Evolutionary conservation across 2,113 vertebrate genomes (phyloP), one percentile per base, ranked within the genome.

Genomic region (Cygnus atratus): DNA sequence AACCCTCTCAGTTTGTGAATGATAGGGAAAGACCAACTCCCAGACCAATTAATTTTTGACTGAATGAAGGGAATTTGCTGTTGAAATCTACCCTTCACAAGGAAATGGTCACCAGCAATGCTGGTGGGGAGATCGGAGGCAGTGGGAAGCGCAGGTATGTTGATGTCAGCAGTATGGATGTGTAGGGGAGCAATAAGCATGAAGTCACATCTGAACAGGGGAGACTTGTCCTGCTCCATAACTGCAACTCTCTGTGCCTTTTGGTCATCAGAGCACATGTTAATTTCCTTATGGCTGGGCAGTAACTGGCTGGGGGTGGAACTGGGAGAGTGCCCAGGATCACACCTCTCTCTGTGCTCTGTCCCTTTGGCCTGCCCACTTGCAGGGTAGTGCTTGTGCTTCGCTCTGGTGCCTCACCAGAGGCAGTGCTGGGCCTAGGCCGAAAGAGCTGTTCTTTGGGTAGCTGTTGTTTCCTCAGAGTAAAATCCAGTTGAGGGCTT

Each of bases 161-260:
- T 10, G 17, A 26, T 29, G 8, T 26, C 28, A 28, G 59, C 39
- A n/a, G 25, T 46, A 33, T 15, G 70, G 39, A 18, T 3, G 10
- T 0, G 1, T 25, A 66, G 25, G 1, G 21, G 3, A 82, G 4
- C 0, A 3, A 37, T 25, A 31, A 78, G 2, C 3, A 9, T 11
- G 20, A 0, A 2, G 17, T 52, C 18, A 37, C 1, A 3, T 29
- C 1, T 1, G 31, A 8, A 3, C 16, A 8, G 1, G 2, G 18
- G 10, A 70, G 6, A 2, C 13, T 1, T 2, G 31, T 11, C 17
- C 26, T 48, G 48, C 24, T 46, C 44, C 5, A 0, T 24, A 41
- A 19, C 35, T 71, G 22, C 22, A 79, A 3, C 13, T 61, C 17
- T 75, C 18, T 39, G 26, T 44, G 65, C 12, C 10, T 62, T 37